A percentile compares a stretch with the other conserved stretches of the same genome.
phyloP scores from a whole-genome alignment of 1,140 invertebrate genomes.

The Dendroctonus valens region DNA sequence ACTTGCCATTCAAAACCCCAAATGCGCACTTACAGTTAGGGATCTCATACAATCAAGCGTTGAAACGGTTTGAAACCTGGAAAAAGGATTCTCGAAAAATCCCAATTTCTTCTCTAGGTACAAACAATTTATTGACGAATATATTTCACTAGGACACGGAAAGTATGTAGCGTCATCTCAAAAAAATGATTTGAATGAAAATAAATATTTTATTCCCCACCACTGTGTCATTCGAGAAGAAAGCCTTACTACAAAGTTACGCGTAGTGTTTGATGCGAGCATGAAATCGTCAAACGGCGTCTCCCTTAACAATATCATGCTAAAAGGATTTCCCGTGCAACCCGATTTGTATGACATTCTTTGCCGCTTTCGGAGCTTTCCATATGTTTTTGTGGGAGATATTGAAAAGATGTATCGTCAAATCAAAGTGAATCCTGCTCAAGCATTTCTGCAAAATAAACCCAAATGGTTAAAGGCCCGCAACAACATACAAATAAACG shows the following conservation, averaged over 20 bases:
- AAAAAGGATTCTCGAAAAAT: conserved; percentile 25
- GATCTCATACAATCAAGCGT: conserved; percentile 10
- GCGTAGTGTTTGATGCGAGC: conserved; percentile 49
- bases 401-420: conserved; percentile 51
- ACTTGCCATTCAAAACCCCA: conserved; percentile 8
- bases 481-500: too few species aligned
- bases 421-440: conserved; percentile 39
- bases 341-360: conserved; percentile 49
- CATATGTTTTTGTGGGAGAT: conserved; percentile 43
- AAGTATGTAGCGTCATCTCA: conserved; percentile 26
- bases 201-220: conserved; percentile 50
- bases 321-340: conserved; percentile 47
- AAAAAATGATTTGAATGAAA: conserved; percentile 7
- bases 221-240: conserved; percentile 47
- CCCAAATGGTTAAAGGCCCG: too few species aligned
- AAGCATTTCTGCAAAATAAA: too few species aligned
- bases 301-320: conserved; percentile 44
- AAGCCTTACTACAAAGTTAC: conserved; percentile 41
- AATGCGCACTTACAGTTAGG: conserved; percentile 18
- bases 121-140: conserved; percentile 42
- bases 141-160: conserved; percentile 41
- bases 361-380: conserved; percentile 43
- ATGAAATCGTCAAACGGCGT: conserved; percentile 39
- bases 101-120: conserved; percentile 20
- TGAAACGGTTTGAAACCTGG: conserved; percentile 23